These are phyloP conservation scores for Apis cerana DNA, from an alignment of 1,140 invertebrate genomes.

Conservation along the genomic window DNA sequence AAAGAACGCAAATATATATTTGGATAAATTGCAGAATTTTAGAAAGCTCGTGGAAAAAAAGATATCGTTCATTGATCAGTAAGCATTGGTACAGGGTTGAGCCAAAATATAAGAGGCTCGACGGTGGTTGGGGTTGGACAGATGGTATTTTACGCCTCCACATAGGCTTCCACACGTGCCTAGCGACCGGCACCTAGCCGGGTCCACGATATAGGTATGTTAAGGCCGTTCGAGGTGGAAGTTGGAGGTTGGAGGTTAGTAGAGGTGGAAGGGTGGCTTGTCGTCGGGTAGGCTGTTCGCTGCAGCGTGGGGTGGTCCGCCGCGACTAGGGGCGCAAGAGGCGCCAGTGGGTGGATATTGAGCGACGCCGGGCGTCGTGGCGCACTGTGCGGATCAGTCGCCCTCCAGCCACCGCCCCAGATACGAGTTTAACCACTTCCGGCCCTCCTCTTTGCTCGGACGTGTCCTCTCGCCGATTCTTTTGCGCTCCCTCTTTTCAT, in stretches of 20 bases:
- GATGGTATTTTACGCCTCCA: slow-evolving; percentile 57
- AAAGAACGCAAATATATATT: background rate
- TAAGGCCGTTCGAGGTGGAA: slow-evolving; percentile 38
- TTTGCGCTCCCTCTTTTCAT: slow-evolving; percentile 8
- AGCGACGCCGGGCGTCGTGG: slow-evolving; percentile 79
- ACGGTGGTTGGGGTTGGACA: slow-evolving; percentile 35
- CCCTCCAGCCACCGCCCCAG: slow-evolving; percentile 79
- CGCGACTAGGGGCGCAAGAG: slow-evolving; percentile 55
- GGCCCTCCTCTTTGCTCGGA: slow-evolving; percentile 47
- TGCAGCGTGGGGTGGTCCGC: slow-evolving; percentile 54
- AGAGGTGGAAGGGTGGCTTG: slow-evolving; percentile 57
- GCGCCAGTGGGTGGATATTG: slow-evolving; percentile 75
- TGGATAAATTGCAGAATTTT: background rate
- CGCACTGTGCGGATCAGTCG: slow-evolving; percentile 77
- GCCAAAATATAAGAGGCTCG: slow-evolving; percentile 7
- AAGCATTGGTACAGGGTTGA: background rate
- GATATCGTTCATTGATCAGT: slow-evolving; percentile 22
- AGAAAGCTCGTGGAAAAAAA: background rate
- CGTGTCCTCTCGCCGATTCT: slow-evolving; percentile 19
- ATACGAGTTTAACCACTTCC: slow-evolving; percentile 64
- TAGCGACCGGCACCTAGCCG: slow-evolving; percentile 42
- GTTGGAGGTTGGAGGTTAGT: slow-evolving; percentile 51
- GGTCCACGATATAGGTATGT: slow-evolving; percentile 41
- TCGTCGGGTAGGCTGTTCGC: slow-evolving; percentile 49
- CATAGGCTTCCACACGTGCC: slow-evolving; percentile 58